These are phyloP conservation scores for Drepanosiphum platanoidis DNA, from an alignment of 2,888 invertebrate genomes.

Conservation along the genomic window DNA sequence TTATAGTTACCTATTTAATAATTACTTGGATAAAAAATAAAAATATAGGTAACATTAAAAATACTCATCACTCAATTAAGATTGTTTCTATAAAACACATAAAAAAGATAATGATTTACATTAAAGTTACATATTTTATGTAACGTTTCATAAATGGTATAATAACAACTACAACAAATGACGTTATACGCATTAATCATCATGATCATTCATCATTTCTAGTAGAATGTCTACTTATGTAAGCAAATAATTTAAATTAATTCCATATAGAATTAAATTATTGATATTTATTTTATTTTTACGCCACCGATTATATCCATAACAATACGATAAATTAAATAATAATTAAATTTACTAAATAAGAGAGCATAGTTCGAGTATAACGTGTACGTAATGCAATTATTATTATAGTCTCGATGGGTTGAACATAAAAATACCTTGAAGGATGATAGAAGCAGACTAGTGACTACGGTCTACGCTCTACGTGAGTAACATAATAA, in stretches of 20 bases:
- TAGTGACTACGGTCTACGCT: too few relatives aligned
- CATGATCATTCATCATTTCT: background rate
- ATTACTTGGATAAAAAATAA: background rate
- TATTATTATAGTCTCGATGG: background rate
- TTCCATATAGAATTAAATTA: background rate
- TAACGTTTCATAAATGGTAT: background rate
- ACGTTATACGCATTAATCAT: background rate
- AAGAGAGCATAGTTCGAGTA: background rate
- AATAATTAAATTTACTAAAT: background rate
- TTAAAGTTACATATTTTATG: background rate
- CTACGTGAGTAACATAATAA: conserved; percentile 52
- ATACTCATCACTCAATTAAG: too few relatives aligned
- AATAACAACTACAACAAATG: background rate
- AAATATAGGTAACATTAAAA: too few relatives aligned
- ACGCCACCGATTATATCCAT: background rate
- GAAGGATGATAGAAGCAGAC: background rate
- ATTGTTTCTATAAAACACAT: too few relatives aligned
- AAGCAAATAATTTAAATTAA: background rate
- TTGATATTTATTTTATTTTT: background rate
- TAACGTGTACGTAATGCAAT: background rate
- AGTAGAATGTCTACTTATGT: background rate
- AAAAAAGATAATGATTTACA: background rate
- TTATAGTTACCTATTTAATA: background rate
- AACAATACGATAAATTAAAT: background rate
- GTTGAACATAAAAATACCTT: conserved; percentile 32